Base-by-base conservation (phyloP, 2,888 invertebrate genomes). In the Drosophila birchii region DNA sequence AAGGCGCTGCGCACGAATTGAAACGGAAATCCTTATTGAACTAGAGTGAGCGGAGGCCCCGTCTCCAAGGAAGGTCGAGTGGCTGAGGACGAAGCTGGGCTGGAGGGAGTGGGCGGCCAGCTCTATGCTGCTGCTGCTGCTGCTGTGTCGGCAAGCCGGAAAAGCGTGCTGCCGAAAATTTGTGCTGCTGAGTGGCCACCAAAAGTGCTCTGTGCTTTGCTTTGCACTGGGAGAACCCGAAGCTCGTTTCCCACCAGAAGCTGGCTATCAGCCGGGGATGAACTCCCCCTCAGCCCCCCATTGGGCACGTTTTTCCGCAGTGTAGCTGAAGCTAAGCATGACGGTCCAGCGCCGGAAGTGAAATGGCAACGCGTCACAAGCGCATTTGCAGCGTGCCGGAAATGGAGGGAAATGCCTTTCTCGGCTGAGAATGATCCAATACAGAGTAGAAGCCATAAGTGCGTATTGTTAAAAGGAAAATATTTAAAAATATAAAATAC, bases 1-100 rank as follows among this genome's bases (percentile, higher is more conserved):
- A 63, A 32, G 83, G 68, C 78, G 74, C 75, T 74, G 81, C 70
- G 78, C 83, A 89, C 79, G 88, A 87, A 90, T 90, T 88, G 88
- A 88, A 90, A 79, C 90, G 90, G 90, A 90, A 90, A 90, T 91
- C 90, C 90, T 90, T 89, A 91, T 90, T 91, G 91, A 91, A 90
- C 90, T 89, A 85, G 84, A 79, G 81, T 76, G 80, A 77, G 71
- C 68, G 61, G 70, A 45, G 66, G 59, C 51, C 7, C 62, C 63
- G 66, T 49, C 66, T 73, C 49, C 60, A 60, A 63, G 59, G 73
- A 73, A 16, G 58, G 54, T 56, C 38, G 54, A 62, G 39, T 54
- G 53, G 53, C 26, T 44, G 56, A 26, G 69, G 51, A 29, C 20
- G 38, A 12, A 29, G 54, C 38, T 45, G 55, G 38, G 53, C 14